Evolutionary conservation across 2,888 invertebrate genomes (phyloP).

Genomic region (Macrosoma leucophasiata): DNA sequence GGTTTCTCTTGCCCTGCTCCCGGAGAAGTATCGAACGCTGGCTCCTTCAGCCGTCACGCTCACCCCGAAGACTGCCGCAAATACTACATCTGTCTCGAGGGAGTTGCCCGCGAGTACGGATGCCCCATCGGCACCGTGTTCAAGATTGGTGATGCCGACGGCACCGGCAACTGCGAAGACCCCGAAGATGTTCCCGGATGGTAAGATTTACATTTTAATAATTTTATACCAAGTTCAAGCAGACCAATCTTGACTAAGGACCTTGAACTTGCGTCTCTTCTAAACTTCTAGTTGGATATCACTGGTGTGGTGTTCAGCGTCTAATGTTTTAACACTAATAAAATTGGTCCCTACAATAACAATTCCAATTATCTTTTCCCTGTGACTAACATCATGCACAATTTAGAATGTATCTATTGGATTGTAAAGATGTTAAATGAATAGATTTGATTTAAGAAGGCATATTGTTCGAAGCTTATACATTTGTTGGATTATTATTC

Average conservation of each 20-base stretch:
- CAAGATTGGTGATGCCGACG: conserved; percentile 93
- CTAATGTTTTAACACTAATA: conserved; percentile 45
- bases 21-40: conserved; percentile 87
- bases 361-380: conserved; percentile 55
- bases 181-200: conserved; percentile 97
- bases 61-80: conserved; percentile 96
- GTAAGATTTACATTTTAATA: conserved; percentile 40
- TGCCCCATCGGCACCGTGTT: conserved; percentile 97
- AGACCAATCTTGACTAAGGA: conserved; percentile 44
- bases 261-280: conserved; percentile 51
- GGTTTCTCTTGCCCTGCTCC: conserved; percentile 91
- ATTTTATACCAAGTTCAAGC: conserved; percentile 46
- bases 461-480: too few species aligned
- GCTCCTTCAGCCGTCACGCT: conserved; percentile 95
- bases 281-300: conserved; percentile 47
- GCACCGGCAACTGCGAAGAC: conserved; percentile 94
- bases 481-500: conserved; percentile 11
- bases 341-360: conserved; percentile 41
- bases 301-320: conserved; percentile 48
- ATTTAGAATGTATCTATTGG: conserved; percentile 12
- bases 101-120: conserved; percentile 93
- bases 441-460: too few species aligned
- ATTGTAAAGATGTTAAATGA: background rate
- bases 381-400: conserved; percentile 73
- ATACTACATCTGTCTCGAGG: conserved; percentile 95